Evolutionary conservation across 1,140 invertebrate species (phyloP).

Genomic region (Drosophila melanogaster): DNA sequence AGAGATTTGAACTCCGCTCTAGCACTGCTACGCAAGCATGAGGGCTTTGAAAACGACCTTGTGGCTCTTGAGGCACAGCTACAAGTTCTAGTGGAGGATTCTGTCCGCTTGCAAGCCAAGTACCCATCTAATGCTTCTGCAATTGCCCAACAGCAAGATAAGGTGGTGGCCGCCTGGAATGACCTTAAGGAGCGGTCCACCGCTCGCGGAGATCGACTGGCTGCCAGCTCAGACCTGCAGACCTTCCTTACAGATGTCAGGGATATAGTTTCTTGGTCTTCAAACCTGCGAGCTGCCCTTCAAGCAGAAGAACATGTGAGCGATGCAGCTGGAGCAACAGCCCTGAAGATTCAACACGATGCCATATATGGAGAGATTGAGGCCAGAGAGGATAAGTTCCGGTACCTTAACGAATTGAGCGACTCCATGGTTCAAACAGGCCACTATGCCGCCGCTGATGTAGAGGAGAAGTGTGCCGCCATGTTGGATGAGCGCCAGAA

Average conservation of each 20-base stretch:
- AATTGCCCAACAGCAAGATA: slow-evolving; percentile 92
- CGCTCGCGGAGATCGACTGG: slow-evolving; percentile 91
- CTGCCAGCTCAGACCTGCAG: slow-evolving; percentile 95
- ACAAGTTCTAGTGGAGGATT: slow-evolving; percentile 96
- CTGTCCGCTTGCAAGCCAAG: slow-evolving; percentile 92
- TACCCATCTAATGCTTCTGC: slow-evolving; percentile 98
- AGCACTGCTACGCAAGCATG: slow-evolving; percentile 93
- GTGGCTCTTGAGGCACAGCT: slow-evolving; percentile 97
- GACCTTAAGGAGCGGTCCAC: slow-evolving; percentile 93
- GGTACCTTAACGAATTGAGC: slow-evolving; percentile 91
- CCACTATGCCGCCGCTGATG: slow-evolving; percentile 93
- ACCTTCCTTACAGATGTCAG: slow-evolving; percentile 93
- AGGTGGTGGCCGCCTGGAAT: slow-evolving; percentile 95
- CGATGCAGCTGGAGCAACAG: slow-evolving; percentile 94
- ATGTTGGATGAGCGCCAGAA: slow-evolving; percentile 91
- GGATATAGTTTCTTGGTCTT: slow-evolving; percentile 95
- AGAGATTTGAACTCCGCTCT: slow-evolving; percentile 95
- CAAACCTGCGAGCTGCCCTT: slow-evolving; percentile 91
- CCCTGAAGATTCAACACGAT: slow-evolving; percentile 95
- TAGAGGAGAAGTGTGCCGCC: slow-evolving; percentile 91
- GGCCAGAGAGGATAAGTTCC: slow-evolving; percentile 94
- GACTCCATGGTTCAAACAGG: slow-evolving; percentile 93
- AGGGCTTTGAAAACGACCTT: slow-evolving; percentile 97
- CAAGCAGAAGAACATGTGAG: slow-evolving; percentile 92
- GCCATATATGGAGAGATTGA: slow-evolving; percentile 97